phyloP scores from a whole-genome alignment of 35 echinoderm and acorn worm species.

The Apostichopus parvimensis region DNA sequence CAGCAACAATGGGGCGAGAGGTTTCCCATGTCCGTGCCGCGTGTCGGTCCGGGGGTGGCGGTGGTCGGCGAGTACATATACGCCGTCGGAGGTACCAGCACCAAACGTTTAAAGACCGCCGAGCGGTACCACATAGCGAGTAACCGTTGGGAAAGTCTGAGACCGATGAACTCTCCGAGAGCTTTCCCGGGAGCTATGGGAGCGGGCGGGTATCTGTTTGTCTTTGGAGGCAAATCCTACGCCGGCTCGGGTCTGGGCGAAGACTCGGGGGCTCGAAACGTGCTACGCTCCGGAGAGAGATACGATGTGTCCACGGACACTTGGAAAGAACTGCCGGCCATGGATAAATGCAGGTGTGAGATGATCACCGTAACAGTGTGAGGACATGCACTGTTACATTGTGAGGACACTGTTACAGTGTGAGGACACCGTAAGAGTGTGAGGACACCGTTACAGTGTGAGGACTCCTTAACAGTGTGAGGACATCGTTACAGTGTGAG shows the following conservation, averaged over 20 bases:
- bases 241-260: not conserved
- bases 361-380: constrained; percentile 23
- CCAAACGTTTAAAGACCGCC: constrained; percentile 23
- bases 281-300: not conserved
- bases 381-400: no score
- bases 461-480: no score
- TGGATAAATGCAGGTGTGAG: constrained; percentile 46
- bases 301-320: not conserved
- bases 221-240: constrained; percentile 48
- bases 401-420: no score
- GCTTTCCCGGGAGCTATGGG: constrained; percentile 16
- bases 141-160: constrained; percentile 3
- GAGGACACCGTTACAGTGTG: no score
- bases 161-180: not conserved
- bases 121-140: constrained; percentile 33
- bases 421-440: no score
- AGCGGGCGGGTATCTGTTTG: constrained; percentile 14
- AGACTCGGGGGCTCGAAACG: constrained; percentile 37
- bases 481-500: no score
- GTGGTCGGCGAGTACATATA: constrained; percentile 34
- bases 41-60: constrained; percentile 36
- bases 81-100: constrained; percentile 33
- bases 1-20: constrained; percentile 30
- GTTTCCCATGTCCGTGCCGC: constrained; percentile 1
- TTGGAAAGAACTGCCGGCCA: not conserved